A percentile compares a stretch with the other conserved stretches of the same genome.
Evolutionary conservation across 2,113 vertebrate genomes (phyloP).

Genomic region (Grus americana): DNA sequence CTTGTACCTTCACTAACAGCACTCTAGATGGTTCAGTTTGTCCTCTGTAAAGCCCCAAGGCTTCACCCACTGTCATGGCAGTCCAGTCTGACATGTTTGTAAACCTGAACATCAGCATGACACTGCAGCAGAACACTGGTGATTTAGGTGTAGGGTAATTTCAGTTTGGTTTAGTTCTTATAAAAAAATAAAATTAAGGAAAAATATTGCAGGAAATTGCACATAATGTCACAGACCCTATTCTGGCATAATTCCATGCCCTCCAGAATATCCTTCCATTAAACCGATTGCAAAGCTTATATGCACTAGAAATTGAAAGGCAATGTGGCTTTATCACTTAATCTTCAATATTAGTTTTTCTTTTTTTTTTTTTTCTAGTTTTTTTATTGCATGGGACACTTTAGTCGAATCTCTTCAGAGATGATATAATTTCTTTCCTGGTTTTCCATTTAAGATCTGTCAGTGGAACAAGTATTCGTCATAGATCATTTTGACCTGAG

Average conservation of each 20-base stretch:
- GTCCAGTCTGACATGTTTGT: neutral
- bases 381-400: neutral
- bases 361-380: neutral
- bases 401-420: slow-evolving; percentile 23
- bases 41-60: neutral
- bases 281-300: slow-evolving; percentile 46
- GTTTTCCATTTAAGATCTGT: slow-evolving; percentile 17
- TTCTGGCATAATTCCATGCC: slow-evolving; percentile 20
- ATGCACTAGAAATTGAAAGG: slow-evolving; percentile 30
- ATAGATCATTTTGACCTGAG: neutral
- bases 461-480: neutral
- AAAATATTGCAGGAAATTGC: neutral
- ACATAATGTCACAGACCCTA: neutral
- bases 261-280: slow-evolving; percentile 52
- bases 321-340: slow-evolving; percentile 35
- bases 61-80: neutral
- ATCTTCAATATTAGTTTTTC: slow-evolving; percentile 36
- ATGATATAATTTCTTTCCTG: slow-evolving; percentile 9
- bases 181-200: neutral
- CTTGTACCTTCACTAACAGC: neutral
- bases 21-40: neutral
- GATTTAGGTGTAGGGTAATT: neutral
- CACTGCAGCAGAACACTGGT: neutral
- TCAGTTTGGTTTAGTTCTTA: neutral
- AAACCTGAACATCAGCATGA: neutral